phyloP scores from a whole-genome alignment of 2,113 vertebrate species.

The Otocyon megalotis region DNA sequence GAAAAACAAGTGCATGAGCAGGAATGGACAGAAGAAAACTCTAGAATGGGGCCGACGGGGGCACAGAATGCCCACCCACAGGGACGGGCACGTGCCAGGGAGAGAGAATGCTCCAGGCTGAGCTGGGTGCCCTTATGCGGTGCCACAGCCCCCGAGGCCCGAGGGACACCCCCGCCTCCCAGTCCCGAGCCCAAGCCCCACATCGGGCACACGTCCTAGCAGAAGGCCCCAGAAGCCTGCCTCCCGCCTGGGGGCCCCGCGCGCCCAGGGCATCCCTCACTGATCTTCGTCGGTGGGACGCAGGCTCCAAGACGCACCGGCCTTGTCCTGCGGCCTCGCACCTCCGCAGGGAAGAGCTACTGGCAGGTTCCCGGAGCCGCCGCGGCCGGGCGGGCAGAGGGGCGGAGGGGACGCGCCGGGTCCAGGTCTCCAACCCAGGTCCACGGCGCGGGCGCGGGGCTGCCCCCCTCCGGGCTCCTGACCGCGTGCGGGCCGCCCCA shows the following conservation, averaged over 20 bases:
- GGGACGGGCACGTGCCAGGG: background rate
- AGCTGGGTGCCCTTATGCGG: background rate
- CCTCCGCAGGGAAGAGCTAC: no score
- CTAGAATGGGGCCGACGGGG: background rate
- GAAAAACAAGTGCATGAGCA: background rate
- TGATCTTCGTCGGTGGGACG: no score
- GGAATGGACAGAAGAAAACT: background rate
- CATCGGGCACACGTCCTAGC: background rate
- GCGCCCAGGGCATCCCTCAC: no score
- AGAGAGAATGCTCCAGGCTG: background rate
- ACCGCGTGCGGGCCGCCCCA: background rate
- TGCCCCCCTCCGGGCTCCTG: background rate
- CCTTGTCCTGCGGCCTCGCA: no score
- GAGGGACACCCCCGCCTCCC: background rate
- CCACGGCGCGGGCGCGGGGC: no score
- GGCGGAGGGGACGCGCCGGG: no score
- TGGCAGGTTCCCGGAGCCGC: no score
- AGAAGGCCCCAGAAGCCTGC: background rate
- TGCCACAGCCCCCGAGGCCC: background rate
- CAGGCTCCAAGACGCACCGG: no score
- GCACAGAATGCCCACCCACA: background rate
- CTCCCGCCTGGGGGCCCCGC: no score
- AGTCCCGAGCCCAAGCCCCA: background rate
- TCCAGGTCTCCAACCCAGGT: no score
- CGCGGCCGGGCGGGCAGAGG: no score